phyloP scores from a whole-genome alignment of 2,888 invertebrate species.

The Eumacrocentrus americanus region DNA sequence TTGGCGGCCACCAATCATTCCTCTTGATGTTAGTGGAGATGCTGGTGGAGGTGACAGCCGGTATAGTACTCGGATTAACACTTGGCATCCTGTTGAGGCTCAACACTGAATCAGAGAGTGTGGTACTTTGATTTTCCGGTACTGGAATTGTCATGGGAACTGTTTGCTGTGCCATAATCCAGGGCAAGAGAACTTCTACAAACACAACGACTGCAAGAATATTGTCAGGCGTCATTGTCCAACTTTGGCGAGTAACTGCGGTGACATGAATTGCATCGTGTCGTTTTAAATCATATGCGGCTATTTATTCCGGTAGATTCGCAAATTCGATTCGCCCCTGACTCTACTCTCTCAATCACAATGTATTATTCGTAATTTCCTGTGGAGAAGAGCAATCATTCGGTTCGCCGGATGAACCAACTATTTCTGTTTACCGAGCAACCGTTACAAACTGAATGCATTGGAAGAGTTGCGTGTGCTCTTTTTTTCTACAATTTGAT shows the following conservation, averaged over 20 bases:
- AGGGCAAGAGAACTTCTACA: slow-evolving; percentile 13
- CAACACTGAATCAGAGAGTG: background rate
- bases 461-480: too few species aligned
- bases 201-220: slow-evolving; percentile 12
- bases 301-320: slow-evolving; percentile 20
- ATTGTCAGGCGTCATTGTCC: slow-evolving; percentile 4
- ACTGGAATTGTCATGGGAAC: slow-evolving; percentile 19
- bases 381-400: slow-evolving; percentile 43
- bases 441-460: slow-evolving; percentile 1
- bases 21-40: slow-evolving; percentile 23
- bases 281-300: slow-evolving; percentile 16
- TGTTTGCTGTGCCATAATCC: slow-evolving; percentile 19
- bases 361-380: slow-evolving; percentile 35
- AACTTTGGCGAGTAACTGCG: slow-evolving; percentile 17
- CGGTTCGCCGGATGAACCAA: slow-evolving; percentile 45
- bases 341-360: slow-evolving; percentile 19
- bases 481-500: too few species aligned
- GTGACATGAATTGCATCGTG: background rate
- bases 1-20: slow-evolving; percentile 39
- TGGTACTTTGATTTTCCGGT: slow-evolving; percentile 30
- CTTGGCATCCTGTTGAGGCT: background rate
- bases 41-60: slow-evolving; percentile 22
- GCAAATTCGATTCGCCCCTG: slow-evolving; percentile 30
- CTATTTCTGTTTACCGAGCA: background rate
- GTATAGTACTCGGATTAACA: background rate